Evolutionary conservation across 2,888 invertebrate species (phyloP).

Genomic region (Spodoptera exigua): DNA sequence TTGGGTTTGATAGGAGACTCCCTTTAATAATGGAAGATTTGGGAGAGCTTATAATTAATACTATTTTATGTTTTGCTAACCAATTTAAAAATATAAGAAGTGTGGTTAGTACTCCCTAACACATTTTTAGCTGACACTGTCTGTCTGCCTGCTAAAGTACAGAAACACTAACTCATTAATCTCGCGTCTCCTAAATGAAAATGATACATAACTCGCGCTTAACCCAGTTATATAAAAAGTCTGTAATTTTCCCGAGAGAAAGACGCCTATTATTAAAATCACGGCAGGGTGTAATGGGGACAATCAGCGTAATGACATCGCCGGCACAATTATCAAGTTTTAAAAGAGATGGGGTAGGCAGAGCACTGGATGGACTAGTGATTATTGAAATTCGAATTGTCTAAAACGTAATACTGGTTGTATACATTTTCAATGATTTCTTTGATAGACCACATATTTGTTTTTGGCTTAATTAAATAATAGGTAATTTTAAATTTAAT

Average conservation of each 20-base stretch:
- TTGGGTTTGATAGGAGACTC: not conserved
- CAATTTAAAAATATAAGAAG: no score
- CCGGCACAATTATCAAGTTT: slow-evolving; percentile 32
- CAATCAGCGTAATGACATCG: slow-evolving; percentile 42
- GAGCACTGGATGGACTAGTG: slow-evolving; percentile 15
- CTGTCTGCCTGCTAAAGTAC: not conserved
- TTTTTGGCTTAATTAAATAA: no score
- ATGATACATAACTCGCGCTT: slow-evolving; percentile 6
- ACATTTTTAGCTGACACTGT: not conserved
- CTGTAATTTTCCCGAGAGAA: slow-evolving; percentile 29
- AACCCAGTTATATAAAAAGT: slow-evolving; percentile 18
- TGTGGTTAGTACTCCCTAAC: not conserved
- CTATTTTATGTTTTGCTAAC: no score
- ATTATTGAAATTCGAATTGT: slow-evolving; percentile 30
- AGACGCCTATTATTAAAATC: slow-evolving; percentile 46
- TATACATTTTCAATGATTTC: slow-evolving; percentile 13
- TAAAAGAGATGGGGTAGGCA: slow-evolving; percentile 16
- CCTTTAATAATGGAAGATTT: not conserved
- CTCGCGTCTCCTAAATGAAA: slow-evolving; percentile 5
- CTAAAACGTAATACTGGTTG: not conserved
- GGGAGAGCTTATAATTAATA: no score
- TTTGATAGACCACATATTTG: slow-evolving; percentile 1
- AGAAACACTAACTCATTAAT: not conserved
- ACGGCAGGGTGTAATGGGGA: slow-evolving; percentile 21
- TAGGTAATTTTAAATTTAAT: no score